These are phyloP conservation scores for Trypoxylus dichotomus DNA, from an alignment of 1,140 invertebrate genomes.

Conservation along the genomic window DNA sequence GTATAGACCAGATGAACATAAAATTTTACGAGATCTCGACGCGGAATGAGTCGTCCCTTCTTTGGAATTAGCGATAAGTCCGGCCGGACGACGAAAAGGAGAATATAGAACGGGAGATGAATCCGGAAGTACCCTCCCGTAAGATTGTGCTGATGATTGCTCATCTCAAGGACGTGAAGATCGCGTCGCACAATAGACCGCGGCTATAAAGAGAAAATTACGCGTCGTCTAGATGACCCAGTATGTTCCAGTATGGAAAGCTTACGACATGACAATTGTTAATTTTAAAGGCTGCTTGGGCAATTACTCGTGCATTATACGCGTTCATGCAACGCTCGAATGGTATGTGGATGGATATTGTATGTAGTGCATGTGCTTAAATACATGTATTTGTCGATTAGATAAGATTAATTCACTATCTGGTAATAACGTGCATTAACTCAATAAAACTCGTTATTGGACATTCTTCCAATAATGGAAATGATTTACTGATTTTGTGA, in stretches of 20 bases:
- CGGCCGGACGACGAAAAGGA: not conserved
- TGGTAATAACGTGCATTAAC: no score
- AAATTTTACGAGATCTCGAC: constrained; percentile 15
- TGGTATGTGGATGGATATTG: no score
- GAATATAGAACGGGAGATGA: not conserved
- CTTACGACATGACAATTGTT: not conserved
- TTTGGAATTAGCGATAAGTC: constrained; percentile 13
- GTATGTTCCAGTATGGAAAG: not conserved
- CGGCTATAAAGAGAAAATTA: constrained; percentile 15
- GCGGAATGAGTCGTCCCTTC: not conserved
- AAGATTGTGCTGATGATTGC: constrained; percentile 17
- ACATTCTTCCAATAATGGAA: no score
- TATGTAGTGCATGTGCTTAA: no score
- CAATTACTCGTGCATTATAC: not conserved
- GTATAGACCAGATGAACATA: not conserved
- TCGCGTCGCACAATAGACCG: not conserved
- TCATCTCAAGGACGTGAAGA: constrained; percentile 6
- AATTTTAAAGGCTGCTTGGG: not conserved
- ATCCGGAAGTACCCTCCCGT: not conserved
- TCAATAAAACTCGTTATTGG: no score
- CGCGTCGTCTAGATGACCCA: not conserved
- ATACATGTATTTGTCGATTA: no score
- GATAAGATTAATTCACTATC: no score
- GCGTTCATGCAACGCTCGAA: not conserved
- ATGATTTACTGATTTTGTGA: no score